Base-by-base conservation (phyloP, 2,888 invertebrate genomes). In the Eupithecia vulgata region DNA sequence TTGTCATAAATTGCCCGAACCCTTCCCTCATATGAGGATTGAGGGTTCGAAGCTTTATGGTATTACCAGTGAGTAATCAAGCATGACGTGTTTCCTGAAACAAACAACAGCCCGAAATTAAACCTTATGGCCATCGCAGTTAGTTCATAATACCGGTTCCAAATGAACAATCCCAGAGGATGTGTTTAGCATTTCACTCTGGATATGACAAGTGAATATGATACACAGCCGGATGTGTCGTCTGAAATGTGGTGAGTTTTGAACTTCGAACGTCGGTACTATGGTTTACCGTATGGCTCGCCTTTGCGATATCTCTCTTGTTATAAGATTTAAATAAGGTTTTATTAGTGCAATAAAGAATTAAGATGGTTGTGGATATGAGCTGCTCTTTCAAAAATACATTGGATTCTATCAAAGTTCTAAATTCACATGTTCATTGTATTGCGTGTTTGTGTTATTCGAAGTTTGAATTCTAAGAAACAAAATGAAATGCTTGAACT, bases 61-160 rank as follows among this genome's bases (percentile, higher is more conserved):
- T 76, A 75, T 78, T 78, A 76, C 80, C 81, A 74, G 71, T 81
- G 81, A 81, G 78, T 80, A 80, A 81, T 79, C 75, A 79, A 71
- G 71, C 74, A 72, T 74, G 77, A 78, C 76, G 76, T 71, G 76
- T 76, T 72, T 74, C 74, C 75, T 69, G 71, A 73, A 75, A 76
- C 68, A 76, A 76, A 75, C n/a, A 7, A n/a, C 13, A 12, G 1
- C n/a, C n/a, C n/a, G 30, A 76, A 71, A 76, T 68, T 37, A n/a
- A 68, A 35, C 74, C 67, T 69, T 78, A 73, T 68, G 5, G 1
- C 70, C 17, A 40, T 12, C 15, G 4, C 34, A 40, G 70, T 73
- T 34, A 68, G 71, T 70, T 67, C 40, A 67, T 61, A 69, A 66
- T 70, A 30, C 62, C 8, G 17, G 52, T 40, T 68, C 15, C n/a